Percentiles rank a stretch among this genome's conserved stretches.
Conservation (phyloP, 2,113 vertebrate species). For the Haemorhous mexicanus region DNA sequence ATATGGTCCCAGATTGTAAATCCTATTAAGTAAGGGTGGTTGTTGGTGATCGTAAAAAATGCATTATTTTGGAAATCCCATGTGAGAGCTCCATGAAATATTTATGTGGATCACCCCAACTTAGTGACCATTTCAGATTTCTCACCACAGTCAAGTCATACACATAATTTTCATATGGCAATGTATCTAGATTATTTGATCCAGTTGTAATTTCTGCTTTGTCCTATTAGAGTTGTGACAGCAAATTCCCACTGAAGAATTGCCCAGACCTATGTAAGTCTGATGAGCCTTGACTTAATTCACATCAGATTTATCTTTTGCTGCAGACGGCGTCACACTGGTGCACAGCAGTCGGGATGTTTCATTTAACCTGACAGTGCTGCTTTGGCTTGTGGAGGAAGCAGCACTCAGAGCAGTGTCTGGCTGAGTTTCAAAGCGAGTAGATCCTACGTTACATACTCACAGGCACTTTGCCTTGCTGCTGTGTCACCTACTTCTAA, state of each 20-base stretch:
- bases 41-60: not conserved
- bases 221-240: not conserved
- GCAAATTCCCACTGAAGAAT: not conserved
- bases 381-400: not conserved
- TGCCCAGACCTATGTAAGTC: not conserved
- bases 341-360: not conserved
- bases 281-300: constrained; percentile 41
- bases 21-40: not conserved
- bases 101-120: not conserved
- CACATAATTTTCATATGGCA: not conserved
- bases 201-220: constrained; percentile 19
- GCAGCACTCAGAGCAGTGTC: not conserved
- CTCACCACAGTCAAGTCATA: not conserved
- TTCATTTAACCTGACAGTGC: constrained; percentile 16
- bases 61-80: not conserved
- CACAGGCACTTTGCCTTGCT: not conserved
- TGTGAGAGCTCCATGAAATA: not conserved
- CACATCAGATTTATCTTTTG: constrained; percentile 9
- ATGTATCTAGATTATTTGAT: not conserved
- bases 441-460: fast-evolving
- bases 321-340: not conserved
- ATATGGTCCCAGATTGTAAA: not conserved
- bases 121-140: not conserved
- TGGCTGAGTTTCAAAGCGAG: not conserved
- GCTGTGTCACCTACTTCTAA: not conserved